A percentile compares a stretch with the other conserved stretches of the same genome.
Conservation (phyloP, 1,140 invertebrate genomes). For the Drosophila mayri region DNA sequence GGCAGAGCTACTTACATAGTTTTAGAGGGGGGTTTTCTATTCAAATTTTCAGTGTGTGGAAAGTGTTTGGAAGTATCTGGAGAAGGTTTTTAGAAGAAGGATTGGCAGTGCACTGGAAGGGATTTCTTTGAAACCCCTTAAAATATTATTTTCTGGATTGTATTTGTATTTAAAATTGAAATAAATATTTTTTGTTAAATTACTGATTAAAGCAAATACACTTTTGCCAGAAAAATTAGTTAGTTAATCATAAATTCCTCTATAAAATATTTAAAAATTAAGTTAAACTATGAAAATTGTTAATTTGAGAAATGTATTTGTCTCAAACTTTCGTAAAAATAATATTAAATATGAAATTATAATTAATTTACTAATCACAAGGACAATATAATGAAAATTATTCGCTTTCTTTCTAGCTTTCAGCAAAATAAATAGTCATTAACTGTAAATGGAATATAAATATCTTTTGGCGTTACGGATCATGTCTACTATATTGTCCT, state of each 20-base stretch:
- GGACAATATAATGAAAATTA: background rate
- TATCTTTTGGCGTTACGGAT: background rate
- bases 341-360: background rate
- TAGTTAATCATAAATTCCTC: too few relatives aligned
- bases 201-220: background rate
- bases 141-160: background rate
- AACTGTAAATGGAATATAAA: background rate
- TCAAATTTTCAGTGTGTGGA: background rate
- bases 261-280: background rate
- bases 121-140: background rate
- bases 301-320: background rate
- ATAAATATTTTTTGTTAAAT: background rate
- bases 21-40: constrained; percentile 13
- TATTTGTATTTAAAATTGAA: background rate
- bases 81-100: background rate
- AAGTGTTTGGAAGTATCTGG: background rate
- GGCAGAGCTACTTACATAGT: constrained; percentile 67
- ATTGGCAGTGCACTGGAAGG: constrained; percentile 5
- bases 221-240: background rate
- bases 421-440: background rate
- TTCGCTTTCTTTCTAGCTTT: background rate
- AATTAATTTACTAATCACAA: background rate
- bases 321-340: background rate
- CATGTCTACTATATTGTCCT: background rate
- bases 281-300: background rate